These are phyloP conservation scores for Rhinolophus ferrumequinum DNA, from an alignment of 2,113 vertebrate species.

Conservation along the genomic window DNA sequence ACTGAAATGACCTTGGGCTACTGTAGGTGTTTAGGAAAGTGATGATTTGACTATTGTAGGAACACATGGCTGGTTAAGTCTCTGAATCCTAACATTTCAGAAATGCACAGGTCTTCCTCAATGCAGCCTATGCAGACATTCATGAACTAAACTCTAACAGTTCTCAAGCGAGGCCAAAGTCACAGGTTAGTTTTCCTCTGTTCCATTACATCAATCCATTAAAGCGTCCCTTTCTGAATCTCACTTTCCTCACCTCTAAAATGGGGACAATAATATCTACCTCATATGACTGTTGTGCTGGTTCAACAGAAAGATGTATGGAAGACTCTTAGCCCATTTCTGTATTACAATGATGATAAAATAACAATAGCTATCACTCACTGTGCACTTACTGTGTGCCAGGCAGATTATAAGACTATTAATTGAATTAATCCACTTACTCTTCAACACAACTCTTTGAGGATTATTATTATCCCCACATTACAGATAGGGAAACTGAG, in stretches of 20 bases:
- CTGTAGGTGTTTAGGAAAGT: neutral
- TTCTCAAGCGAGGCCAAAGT: neutral
- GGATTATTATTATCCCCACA: neutral
- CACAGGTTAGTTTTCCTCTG: neutral
- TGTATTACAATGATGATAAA: neutral
- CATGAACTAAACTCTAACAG: neutral
- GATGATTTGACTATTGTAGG: neutral
- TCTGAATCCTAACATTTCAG: neutral
- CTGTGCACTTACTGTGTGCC: neutral
- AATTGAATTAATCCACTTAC: conserved; percentile 5
- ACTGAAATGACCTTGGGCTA: neutral
- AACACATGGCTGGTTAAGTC: neutral
- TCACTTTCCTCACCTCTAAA: conserved; percentile 38
- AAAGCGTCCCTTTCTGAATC: neutral
- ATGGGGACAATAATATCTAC: neutral
- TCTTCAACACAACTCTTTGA: neutral
- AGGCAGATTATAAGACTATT: conserved; percentile 12
- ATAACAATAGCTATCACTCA: neutral
- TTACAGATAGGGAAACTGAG: neutral
- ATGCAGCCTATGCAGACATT: neutral
- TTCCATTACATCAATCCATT: neutral
- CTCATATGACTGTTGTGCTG: neutral
- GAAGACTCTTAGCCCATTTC: neutral
- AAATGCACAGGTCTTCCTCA: neutral
- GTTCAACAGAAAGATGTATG: neutral